A percentile compares a stretch with the other conserved stretches of the same genome.
phyloP scores from a whole-genome alignment of 1,140 invertebrate species.

The Diorhabda elongata region DNA sequence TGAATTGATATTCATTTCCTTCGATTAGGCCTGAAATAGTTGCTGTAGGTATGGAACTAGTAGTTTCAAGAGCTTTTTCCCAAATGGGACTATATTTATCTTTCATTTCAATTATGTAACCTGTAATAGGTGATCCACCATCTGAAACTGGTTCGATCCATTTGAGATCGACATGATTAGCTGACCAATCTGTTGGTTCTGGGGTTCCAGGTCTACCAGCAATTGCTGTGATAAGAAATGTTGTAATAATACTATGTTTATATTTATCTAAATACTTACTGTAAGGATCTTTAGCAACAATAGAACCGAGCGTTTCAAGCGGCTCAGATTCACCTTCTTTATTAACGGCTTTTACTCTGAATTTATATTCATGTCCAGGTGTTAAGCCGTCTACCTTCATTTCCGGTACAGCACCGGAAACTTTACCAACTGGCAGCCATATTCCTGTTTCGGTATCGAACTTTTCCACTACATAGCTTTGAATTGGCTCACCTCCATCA shows the following conservation, averaged over 20 bases:
- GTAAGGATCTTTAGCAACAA: conserved; percentile 96
- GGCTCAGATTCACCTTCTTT: conserved; percentile 96
- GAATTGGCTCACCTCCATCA: conserved; percentile 93
- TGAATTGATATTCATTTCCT: conserved; percentile 97
- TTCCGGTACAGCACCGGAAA: conserved; percentile 69
- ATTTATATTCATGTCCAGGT: conserved; percentile 95
- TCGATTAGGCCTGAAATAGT: conserved; percentile 85
- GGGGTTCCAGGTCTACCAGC: conserved; percentile 81
- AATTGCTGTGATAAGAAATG: conserved; percentile 36
- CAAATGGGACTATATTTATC: conserved; percentile 92
- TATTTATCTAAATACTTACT: conserved; percentile 57
- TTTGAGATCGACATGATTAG: conserved; percentile 81
- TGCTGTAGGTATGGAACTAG: conserved; percentile 64
- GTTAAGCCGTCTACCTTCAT: conserved; percentile 84
- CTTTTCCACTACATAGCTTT: conserved; percentile 94
- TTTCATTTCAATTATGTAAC: conserved; percentile 95
- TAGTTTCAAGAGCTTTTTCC: conserved; percentile 85
- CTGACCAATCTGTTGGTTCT: conserved; percentile 86
- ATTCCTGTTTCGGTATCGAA: conserved; percentile 86
- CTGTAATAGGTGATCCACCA: conserved; percentile 87
- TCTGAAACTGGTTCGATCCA: conserved; percentile 80
- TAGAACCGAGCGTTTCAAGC: conserved; percentile 86
- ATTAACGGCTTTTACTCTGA: conserved; percentile 95
- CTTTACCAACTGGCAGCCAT: conserved; percentile 85
- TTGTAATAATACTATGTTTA: too few species aligned